Conservation (phyloP, 2,888 invertebrate species). For the Keiferia lycopersicella region DNA sequence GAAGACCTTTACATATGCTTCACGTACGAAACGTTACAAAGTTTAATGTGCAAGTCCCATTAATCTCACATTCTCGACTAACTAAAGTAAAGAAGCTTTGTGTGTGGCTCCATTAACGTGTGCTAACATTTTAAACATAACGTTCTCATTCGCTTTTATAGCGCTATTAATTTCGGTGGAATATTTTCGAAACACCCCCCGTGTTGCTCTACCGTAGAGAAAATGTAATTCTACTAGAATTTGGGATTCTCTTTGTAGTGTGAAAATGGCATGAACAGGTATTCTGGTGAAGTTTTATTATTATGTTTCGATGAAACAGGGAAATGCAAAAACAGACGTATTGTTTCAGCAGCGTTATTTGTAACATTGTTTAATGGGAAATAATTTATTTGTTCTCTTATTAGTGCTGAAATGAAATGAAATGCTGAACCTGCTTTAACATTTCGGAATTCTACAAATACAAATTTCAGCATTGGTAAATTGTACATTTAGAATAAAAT, state of each 20-base stretch:
- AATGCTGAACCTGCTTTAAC: no score
- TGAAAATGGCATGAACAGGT: neutral
- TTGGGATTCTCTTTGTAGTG: neutral
- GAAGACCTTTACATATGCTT: neutral
- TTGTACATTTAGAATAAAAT: no score
- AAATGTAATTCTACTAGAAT: constrained; percentile 9
- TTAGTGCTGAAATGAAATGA: neutral
- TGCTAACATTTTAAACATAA: constrained; percentile 6
- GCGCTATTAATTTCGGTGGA: constrained; percentile 6
- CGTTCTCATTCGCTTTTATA: constrained; percentile 9
- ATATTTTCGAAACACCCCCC: constrained; percentile 5
- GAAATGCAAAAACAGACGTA: no score
- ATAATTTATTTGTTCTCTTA: neutral
- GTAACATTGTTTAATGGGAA: no score
- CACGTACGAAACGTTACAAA: neutral
- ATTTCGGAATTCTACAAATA: no score
- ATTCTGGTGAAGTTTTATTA: neutral
- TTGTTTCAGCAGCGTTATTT: no score
- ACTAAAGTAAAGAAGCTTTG: constrained; percentile 8
- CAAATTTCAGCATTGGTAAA: no score
- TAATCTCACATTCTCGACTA: constrained; percentile 9
- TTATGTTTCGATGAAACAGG: no score
- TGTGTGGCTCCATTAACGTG: constrained; percentile 8
- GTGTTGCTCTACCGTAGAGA: neutral
- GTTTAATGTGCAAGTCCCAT: constrained; percentile 7